Conservation (phyloP, 2,888 invertebrate species). For the Drosophila pullipes region DNA sequence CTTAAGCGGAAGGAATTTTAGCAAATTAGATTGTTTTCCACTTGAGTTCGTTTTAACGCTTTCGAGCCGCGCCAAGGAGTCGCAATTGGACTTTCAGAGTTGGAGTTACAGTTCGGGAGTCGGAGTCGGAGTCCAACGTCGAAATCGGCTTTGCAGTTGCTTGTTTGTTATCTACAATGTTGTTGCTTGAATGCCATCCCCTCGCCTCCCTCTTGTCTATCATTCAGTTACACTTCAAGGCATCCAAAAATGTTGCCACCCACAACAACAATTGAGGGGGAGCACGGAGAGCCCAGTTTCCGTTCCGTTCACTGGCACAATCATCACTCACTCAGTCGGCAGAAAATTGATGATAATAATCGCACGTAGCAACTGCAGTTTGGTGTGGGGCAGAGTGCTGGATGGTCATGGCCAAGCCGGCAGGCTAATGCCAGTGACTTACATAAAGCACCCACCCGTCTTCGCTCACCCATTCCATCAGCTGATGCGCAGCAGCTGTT, state of each 20-base stretch:
- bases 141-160: constrained; percentile 22
- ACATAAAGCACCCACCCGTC: constrained; percentile 9
- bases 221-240: constrained; percentile 34
- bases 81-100: constrained; percentile 38
- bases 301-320: constrained; percentile 60
- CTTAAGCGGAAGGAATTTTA: constrained; percentile 77
- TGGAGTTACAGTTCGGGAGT: background rate
- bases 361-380: constrained; percentile 63
- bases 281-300: constrained; percentile 35
- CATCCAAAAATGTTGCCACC: constrained; percentile 36
- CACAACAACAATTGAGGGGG: constrained; percentile 21
- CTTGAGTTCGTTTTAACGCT: constrained; percentile 84
- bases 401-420: constrained; percentile 42
- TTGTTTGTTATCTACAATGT: constrained; percentile 31
- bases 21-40: constrained; percentile 85
- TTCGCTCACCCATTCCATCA: background rate
- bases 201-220: background rate
- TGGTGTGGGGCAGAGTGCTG: constrained; percentile 9
- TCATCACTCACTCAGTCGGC: constrained; percentile 75
- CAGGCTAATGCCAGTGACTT: constrained; percentile 47
- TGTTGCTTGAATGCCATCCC: background rate
- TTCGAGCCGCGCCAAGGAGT: constrained; percentile 51
- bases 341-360: constrained; percentile 84
- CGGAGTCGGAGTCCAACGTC: constrained; percentile 13
- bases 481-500: constrained; percentile 71